Percentiles rank a stretch among this genome's conserved stretches.
These are phyloP conservation scores for Aphaenogaster ashmeadi DNA, from an alignment of 1,140 invertebrate species.

Conservation along the genomic window DNA sequence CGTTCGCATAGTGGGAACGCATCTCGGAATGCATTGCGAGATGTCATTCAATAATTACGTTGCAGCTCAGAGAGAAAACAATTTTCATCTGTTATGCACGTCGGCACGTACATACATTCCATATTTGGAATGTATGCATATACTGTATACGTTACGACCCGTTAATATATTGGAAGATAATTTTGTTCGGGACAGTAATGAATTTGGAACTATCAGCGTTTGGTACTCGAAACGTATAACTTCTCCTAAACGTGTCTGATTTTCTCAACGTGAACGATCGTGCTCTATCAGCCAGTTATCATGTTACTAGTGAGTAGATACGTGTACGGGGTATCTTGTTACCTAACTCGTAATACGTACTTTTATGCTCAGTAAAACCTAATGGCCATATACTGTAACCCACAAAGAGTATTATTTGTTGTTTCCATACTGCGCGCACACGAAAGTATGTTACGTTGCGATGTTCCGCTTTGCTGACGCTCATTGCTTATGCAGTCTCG, in stretches of 20 bases:
- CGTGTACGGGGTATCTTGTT: neutral
- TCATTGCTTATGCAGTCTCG: neutral
- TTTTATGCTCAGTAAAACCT: conserved; percentile 30
- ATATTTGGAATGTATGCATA: neutral
- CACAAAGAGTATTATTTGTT: conserved; percentile 27
- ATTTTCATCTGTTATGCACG: neutral
- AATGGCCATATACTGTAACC: neutral
- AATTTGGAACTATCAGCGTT: neutral
- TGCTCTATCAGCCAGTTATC: conserved; percentile 27
- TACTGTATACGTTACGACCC: neutral
- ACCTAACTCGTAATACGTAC: conserved; percentile 7
- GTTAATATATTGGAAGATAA: neutral
- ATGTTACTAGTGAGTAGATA: conserved; percentile 6
- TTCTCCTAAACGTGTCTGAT: neutral
- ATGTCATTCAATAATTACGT: neutral
- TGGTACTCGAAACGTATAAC: neutral
- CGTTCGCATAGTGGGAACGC: neutral
- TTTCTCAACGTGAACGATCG: neutral
- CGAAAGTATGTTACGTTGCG: conserved; percentile 9
- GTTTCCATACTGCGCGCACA: neutral
- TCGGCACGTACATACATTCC: no score
- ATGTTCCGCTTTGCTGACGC: neutral
- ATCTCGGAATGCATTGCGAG: neutral
- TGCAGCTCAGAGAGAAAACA: neutral
- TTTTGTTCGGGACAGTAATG: neutral